Evolutionary conservation across 2,888 invertebrate species (phyloP).

Genomic region (Drosophila stalkeri): DNA sequence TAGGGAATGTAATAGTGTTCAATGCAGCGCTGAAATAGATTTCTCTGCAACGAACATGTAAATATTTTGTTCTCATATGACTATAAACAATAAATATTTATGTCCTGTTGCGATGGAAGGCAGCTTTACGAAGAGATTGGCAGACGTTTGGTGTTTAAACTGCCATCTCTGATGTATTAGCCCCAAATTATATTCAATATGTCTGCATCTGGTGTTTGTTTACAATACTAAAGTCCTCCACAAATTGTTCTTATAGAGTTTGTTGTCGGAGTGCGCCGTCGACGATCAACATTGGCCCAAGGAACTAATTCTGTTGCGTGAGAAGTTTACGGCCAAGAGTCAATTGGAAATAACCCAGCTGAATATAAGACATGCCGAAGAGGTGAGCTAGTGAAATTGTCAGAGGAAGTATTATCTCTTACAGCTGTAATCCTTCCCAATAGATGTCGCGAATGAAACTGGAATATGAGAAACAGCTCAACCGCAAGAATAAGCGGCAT

Average conservation of each 20-base stretch:
- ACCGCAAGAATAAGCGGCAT: slow-evolving; percentile 84
- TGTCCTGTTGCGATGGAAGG: slow-evolving; percentile 28
- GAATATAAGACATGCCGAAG: slow-evolving; percentile 87
- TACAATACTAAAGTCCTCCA: slow-evolving; percentile 13
- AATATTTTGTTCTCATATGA: slow-evolving; percentile 60
- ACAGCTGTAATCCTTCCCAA: neutral
- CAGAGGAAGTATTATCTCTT: neutral
- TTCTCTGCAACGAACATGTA: slow-evolving; percentile 44
- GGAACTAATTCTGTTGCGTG: slow-evolving; percentile 90
- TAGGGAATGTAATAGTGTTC: slow-evolving; percentile 5
- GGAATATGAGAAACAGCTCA: slow-evolving; percentile 84
- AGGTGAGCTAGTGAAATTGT: slow-evolving; percentile 85
- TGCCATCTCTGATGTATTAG: neutral
- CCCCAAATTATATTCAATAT: slow-evolving; percentile 5
- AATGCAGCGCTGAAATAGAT: slow-evolving; percentile 22
- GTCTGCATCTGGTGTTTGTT: slow-evolving; percentile 18
- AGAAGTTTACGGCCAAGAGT: slow-evolving; percentile 90
- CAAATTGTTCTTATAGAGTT: slow-evolving; percentile 86
- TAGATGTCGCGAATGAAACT: slow-evolving; percentile 85
- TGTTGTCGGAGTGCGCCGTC: slow-evolving; percentile 89
- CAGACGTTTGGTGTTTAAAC: neutral
- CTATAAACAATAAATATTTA: slow-evolving; percentile 69
- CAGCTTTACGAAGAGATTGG: slow-evolving; percentile 5
- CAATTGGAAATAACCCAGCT: slow-evolving; percentile 87
- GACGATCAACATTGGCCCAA: slow-evolving; percentile 91